Conservation (phyloP, 2,113 vertebrate genomes). For the Nothobranchius kuhntae region DNA sequence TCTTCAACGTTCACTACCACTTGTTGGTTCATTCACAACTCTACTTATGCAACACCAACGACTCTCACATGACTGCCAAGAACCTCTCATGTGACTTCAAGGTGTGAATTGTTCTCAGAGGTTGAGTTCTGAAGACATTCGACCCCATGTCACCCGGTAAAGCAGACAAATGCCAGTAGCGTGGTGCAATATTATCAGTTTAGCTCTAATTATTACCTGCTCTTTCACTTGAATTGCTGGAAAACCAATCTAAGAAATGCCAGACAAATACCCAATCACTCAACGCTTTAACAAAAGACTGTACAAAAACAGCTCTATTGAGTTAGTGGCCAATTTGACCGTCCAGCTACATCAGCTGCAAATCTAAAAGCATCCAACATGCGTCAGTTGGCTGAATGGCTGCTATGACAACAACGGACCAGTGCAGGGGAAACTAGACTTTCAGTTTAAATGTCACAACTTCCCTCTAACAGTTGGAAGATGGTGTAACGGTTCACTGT, state of each 20-base stretch:
- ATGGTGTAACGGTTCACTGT: conserved; percentile 28
- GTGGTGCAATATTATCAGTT: not conserved
- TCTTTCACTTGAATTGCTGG: conserved; percentile 4
- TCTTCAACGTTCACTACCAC: not conserved
- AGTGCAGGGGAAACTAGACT: conserved; percentile 13
- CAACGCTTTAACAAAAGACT: conserved; percentile 10
- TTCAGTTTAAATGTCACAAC: conserved; percentile 54
- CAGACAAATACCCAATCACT: not conserved
- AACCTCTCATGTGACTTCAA: conserved; percentile 23
- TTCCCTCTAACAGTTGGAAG: conserved; percentile 38
- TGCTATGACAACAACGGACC: conserved; percentile 56
- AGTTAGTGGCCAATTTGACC: conserved; percentile 4
- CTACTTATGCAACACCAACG: conserved; percentile 2
- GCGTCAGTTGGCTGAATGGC: conserved; percentile 29
- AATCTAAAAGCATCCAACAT: conserved; percentile 34
- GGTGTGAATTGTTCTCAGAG: conserved; percentile 30
- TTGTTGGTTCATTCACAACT: conserved; percentile 25
- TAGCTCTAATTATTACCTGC: conserved; percentile 1
- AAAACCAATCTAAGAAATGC: not conserved
- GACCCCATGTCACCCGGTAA: not conserved
- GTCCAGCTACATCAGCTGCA: conserved; percentile 29
- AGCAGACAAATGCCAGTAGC: not conserved
- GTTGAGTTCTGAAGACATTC: not conserved
- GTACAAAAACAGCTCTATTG: conserved; percentile 4
- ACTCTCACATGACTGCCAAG: conserved; percentile 15